These are phyloP conservation scores for Gymnoscelis rufifasciata DNA, from an alignment of 2,888 invertebrate species.

Conservation along the genomic window DNA sequence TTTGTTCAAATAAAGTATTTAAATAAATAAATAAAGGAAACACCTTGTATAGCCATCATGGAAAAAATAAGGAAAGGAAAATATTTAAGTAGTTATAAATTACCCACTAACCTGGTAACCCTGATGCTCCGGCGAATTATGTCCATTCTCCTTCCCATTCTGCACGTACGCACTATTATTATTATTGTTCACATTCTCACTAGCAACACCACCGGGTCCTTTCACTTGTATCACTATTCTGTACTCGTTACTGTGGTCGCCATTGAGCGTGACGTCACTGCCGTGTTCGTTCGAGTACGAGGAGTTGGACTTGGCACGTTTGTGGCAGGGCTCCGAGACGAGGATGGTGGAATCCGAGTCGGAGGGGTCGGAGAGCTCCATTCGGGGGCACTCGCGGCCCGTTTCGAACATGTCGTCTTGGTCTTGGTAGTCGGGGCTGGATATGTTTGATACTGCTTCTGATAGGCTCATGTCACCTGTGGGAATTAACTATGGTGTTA, in stretches of 20 bases:
- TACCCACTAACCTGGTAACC: conserved; percentile 75
- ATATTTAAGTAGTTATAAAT: no score
- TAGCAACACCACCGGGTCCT: conserved; percentile 63
- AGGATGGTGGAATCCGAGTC: conserved; percentile 93
- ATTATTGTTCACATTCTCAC: conserved; percentile 62
- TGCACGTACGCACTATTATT: conserved; percentile 68
- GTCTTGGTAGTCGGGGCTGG: conserved; percentile 93
- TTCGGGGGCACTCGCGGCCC: conserved; percentile 86
- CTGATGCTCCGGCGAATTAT: conserved; percentile 76
- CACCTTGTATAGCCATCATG: no score
- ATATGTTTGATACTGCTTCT: conserved; percentile 92
- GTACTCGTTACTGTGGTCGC: conserved; percentile 73
- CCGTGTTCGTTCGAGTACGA: conserved; percentile 71
- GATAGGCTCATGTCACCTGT: conserved; percentile 89
- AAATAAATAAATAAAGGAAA: no score
- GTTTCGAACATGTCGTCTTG: conserved; percentile 90
- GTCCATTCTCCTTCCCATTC: conserved; percentile 68
- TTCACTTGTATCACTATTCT: conserved; percentile 89
- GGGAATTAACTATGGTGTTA: not conserved
- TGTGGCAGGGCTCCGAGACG: conserved; percentile 87
- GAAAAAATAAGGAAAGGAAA: no score
- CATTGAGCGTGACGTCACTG: conserved; percentile 80
- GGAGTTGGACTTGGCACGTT: conserved; percentile 67
- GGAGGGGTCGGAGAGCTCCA: conserved; percentile 93
- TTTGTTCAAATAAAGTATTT: no score